Evolutionary conservation across 2,113 vertebrate genomes (phyloP).

Genomic region (Onychostruthus taczanowskii): DNA sequence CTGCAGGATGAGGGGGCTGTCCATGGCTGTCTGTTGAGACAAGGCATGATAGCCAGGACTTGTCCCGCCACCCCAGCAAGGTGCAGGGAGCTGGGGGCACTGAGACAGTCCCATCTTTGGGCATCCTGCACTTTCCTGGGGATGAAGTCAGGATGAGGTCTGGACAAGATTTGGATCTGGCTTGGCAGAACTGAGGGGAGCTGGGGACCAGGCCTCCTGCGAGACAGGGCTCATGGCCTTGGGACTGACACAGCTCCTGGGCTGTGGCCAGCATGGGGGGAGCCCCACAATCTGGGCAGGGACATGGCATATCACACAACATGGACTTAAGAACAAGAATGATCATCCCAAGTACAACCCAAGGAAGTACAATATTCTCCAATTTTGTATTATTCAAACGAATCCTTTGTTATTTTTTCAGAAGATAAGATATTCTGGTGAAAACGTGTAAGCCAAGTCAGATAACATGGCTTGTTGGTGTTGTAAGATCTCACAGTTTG

Average conservation of each 20-base stretch:
- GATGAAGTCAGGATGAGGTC: fast-evolving
- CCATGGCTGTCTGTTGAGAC: not conserved
- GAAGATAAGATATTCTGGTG: not conserved
- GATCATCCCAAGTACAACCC: not conserved
- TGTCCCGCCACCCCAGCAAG: not conserved
- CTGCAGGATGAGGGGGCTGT: fast-evolving
- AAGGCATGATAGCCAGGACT: not conserved
- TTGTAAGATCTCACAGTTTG: not conserved
- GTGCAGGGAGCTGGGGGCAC: not conserved
- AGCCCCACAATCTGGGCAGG: not conserved
- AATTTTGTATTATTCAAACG: not conserved
- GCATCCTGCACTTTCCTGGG: not conserved
- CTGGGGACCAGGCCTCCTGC: fast-evolving
- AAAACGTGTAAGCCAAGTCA: fast-evolving
- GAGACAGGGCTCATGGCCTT: fast-evolving
- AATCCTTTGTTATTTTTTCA: not conserved
- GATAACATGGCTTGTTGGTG: not conserved
- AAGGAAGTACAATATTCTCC: not conserved
- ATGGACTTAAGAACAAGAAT: not conserved
- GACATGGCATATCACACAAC: not conserved
- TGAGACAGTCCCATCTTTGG: fast-evolving
- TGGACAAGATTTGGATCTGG: too few relatives aligned
- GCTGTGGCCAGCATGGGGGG: not conserved
- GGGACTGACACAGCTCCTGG: not conserved
- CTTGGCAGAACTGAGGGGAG: not conserved